Percentiles rank a stretch among this genome's conserved stretches.
phyloP scores from a whole-genome alignment of 2,113 vertebrate genomes.

The Odocoileus hemionus region DNA sequence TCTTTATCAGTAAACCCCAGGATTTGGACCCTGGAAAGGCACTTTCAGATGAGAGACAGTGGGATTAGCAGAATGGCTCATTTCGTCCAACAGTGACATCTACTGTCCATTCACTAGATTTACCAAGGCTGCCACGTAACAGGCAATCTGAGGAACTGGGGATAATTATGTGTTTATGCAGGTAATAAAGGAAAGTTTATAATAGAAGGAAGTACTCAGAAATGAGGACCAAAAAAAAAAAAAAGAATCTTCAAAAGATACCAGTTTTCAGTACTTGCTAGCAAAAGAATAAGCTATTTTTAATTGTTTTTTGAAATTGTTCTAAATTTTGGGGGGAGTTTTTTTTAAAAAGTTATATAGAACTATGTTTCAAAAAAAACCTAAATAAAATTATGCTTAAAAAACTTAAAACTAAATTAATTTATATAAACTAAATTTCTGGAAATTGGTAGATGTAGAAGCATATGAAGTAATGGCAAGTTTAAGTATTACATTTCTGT shows the following conservation, averaged over 20 bases:
- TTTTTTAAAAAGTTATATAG: neutral
- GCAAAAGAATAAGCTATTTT: neutral
- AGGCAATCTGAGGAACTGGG: neutral
- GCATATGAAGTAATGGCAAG: neutral
- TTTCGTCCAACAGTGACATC: conserved; percentile 68
- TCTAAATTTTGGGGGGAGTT: neutral
- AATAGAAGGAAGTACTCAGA: neutral
- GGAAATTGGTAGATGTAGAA: neutral
- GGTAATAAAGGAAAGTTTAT: neutral
- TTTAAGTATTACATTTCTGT: neutral
- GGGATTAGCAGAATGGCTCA: neutral
- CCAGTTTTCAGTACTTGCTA: neutral
- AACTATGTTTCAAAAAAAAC: neutral
- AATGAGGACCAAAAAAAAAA: neutral
- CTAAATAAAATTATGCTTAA: neutral
- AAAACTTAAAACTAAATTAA: neutral
- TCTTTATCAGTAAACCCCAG: conserved; percentile 45
- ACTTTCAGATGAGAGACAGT: neutral
- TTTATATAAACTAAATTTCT: neutral
- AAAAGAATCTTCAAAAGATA: neutral
- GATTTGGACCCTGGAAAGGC: neutral
- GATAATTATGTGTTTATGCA: neutral
- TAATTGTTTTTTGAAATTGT: neutral
- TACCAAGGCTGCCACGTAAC: neutral
- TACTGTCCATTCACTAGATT: conserved; percentile 42